These are phyloP conservation scores for Oncorhynchus nerka DNA, from an alignment of 2,113 vertebrate species.

Conservation along the genomic window DNA sequence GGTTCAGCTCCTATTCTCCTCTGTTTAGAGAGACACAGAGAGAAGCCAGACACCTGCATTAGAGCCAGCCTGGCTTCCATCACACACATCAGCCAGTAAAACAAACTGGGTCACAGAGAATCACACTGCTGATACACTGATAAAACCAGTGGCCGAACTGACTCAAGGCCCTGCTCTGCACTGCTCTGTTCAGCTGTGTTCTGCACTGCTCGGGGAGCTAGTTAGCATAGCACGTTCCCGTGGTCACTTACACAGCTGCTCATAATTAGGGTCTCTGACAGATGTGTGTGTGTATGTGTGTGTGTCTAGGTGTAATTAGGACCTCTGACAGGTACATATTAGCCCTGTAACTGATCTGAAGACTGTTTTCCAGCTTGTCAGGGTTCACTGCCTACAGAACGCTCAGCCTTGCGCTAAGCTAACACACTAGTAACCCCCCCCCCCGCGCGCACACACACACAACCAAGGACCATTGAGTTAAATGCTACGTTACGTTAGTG, in stretches of 20 bases:
- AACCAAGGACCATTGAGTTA: too few relatives aligned
- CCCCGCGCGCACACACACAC: too few relatives aligned
- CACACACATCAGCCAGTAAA: constrained; percentile 2
- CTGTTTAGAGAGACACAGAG: constrained; percentile 7
- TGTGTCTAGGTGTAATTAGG: constrained; percentile 44
- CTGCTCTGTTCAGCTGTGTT: not conserved
- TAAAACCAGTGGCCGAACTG: constrained; percentile 10
- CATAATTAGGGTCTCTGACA: constrained; percentile 51
- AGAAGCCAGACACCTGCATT: constrained; percentile 23
- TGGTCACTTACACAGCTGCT: constrained; percentile 25
- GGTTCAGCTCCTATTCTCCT: constrained; percentile 23
- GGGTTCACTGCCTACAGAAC: constrained; percentile 45
- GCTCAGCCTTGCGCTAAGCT: constrained; percentile 27
- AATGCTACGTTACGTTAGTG: not conserved
- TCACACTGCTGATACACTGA: constrained; percentile 1
- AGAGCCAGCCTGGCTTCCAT: constrained; percentile 26
- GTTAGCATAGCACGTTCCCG: constrained; percentile 20
- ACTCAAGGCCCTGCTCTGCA: constrained; percentile 26
- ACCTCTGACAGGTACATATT: constrained; percentile 65
- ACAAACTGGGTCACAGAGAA: constrained; percentile 23
- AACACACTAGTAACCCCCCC: not conserved
- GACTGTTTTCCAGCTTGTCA: constrained; percentile 58
- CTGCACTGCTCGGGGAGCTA: constrained; percentile 1
- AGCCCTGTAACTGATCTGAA: constrained; percentile 65
- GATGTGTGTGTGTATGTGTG: not conserved